A percentile compares a stretch with the other conserved stretches of the same genome.
These are phyloP conservation scores for Pampus argenteus DNA, from an alignment of 2,797 vertebrate species.

Conservation along the genomic window DNA sequence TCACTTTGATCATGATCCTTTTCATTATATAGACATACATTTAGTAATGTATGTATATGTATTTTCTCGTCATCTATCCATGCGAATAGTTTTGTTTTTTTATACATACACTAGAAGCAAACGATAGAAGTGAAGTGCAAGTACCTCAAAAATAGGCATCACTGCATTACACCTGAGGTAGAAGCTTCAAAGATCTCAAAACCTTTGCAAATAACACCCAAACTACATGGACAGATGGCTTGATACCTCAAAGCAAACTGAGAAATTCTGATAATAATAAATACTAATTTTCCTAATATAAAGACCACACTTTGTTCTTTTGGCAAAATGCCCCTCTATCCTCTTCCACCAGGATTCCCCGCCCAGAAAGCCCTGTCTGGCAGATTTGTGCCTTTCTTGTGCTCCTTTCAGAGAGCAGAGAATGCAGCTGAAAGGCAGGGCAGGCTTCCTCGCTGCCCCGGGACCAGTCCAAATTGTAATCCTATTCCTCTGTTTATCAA, in stretches of 20 bases:
- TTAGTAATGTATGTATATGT: too few species aligned
- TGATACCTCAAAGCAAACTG: background rate
- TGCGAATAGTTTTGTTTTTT: background rate
- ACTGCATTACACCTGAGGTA: background rate
- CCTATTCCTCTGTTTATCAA: constrained; percentile 91
- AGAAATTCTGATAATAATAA: background rate
- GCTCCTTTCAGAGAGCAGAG: constrained; percentile 77
- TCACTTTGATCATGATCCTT: background rate
- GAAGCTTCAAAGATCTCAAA: background rate
- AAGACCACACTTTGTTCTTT: constrained; percentile 50
- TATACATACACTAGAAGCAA: background rate
- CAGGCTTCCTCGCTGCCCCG: constrained; percentile 80
- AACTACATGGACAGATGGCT: background rate
- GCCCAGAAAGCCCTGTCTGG: constrained; percentile 66
- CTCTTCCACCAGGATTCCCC: constrained; percentile 56
- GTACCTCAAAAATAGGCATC: background rate
- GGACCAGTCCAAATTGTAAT: constrained; percentile 89
- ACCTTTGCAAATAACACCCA: background rate
- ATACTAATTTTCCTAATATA: constrained; percentile 4
- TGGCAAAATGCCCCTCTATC: constrained; percentile 48
- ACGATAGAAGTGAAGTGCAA: too few species aligned
- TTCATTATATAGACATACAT: background rate
- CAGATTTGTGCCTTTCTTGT: constrained; percentile 81
- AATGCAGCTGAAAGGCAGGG: constrained; percentile 82
- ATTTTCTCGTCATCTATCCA: background rate